These are phyloP conservation scores for Myotis brandtii DNA, from an alignment of 2,113 vertebrate genomes.

Conservation along the genomic window DNA sequence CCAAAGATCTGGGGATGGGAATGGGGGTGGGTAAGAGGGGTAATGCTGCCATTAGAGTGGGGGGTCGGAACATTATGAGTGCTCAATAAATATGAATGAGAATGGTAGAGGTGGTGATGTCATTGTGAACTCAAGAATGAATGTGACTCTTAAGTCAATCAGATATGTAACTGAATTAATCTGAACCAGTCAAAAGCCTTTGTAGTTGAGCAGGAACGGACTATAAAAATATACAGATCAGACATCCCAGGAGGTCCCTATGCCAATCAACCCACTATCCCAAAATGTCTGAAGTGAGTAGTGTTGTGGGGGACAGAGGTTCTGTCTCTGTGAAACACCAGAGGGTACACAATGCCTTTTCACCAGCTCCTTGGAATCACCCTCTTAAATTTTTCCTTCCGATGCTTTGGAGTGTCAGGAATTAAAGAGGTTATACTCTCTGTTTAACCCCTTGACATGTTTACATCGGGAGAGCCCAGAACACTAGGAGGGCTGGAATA, in stretches of 20 bases:
- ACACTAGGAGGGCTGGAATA: background rate
- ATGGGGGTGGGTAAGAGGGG: background rate
- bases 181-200: background rate
- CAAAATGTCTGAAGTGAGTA: slow-evolving; percentile 29
- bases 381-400: background rate
- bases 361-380: background rate
- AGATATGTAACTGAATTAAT: slow-evolving; percentile 44
- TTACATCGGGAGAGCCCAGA: background rate
- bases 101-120: slow-evolving; percentile 31
- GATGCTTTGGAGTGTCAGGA: background rate
- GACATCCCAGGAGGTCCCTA: background rate
- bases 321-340: background rate
- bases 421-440: background rate
- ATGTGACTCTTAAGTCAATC: background rate
- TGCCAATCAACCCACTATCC: background rate
- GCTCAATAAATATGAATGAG: slow-evolving; percentile 79
- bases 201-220: background rate
- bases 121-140: slow-evolving; percentile 55
- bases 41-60: slow-evolving; percentile 21
- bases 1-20: slow-evolving; percentile 75
- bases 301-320: background rate
- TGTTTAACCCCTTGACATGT: background rate
- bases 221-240: slow-evolving; percentile 23
- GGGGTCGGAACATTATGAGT: slow-evolving; percentile 69
- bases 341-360: background rate